phyloP scores from a whole-genome alignment of 1,140 invertebrate species.

The Drosophila bipectinata region DNA sequence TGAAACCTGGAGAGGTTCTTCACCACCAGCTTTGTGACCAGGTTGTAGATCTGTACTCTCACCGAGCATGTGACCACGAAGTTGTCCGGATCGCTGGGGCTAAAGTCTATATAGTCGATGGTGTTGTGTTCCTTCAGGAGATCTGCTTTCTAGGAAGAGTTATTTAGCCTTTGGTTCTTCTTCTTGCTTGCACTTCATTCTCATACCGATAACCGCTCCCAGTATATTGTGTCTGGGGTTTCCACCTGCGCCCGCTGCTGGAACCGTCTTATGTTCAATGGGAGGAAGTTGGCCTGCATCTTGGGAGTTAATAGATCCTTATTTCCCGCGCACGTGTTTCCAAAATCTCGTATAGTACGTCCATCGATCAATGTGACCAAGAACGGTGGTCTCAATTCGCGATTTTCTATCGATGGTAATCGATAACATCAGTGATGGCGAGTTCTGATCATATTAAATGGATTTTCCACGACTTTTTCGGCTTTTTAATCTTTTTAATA shows the following conservation, averaged over 20 bases:
- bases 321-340: slow-evolving; percentile 38
- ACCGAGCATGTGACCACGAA: slow-evolving; percentile 96
- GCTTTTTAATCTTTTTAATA: no score
- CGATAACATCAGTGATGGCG: neutral
- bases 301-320: neutral
- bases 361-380: slow-evolving; percentile 4
- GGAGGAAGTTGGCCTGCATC: slow-evolving; percentile 87
- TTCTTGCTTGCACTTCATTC: neutral
- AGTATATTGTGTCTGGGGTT: slow-evolving; percentile 91
- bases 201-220: slow-evolving; percentile 92
- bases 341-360: neutral
- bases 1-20: slow-evolving; percentile 95
- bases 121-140: slow-evolving; percentile 96
- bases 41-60: slow-evolving; percentile 95
- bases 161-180: neutral
- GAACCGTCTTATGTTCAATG: slow-evolving; percentile 89
- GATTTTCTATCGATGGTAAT: neutral
- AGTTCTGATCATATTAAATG: no score
- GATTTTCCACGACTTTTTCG: no score
- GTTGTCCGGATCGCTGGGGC: slow-evolving; percentile 92
- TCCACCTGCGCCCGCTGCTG: slow-evolving; percentile 87
- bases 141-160: slow-evolving; percentile 89
- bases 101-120: slow-evolving; percentile 96
- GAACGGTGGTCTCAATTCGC: neutral
- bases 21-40: slow-evolving; percentile 92